phyloP scores from a whole-genome alignment of 1,140 invertebrate genomes.

The Drosophila kikkawai region DNA sequence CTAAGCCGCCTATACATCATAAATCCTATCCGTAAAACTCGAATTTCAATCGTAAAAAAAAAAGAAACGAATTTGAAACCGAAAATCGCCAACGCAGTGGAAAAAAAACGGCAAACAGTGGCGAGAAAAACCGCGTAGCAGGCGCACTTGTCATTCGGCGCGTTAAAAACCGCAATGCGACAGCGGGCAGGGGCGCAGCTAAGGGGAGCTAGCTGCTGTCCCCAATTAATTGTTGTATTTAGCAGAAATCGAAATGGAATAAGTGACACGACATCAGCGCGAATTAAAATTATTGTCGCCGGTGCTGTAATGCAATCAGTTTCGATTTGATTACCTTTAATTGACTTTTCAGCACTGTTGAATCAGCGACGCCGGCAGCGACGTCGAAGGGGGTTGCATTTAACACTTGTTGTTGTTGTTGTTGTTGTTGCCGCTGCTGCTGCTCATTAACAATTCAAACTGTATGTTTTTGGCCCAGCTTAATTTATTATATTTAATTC shows the following conservation, averaged over 20 bases:
- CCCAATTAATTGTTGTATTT: slow-evolving; percentile 63
- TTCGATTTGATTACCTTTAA: slow-evolving; percentile 83
- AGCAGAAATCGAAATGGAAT: slow-evolving; percentile 53
- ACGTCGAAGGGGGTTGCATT: slow-evolving; percentile 50
- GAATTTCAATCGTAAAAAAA: slow-evolving; percentile 11
- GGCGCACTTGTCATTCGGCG: slow-evolving; percentile 18
- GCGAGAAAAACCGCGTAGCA: slow-evolving; percentile 39
- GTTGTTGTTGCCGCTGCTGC: background rate
- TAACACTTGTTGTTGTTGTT: slow-evolving; percentile 54
- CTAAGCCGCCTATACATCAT: slow-evolving; percentile 23
- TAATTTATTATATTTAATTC: slow-evolving; percentile 67
- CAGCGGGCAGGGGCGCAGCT: background rate
- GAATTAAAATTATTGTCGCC: slow-evolving; percentile 63
- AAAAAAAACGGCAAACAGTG: slow-evolving; percentile 22
- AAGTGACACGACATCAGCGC: slow-evolving; percentile 54
- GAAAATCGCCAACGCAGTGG: slow-evolving; percentile 2
- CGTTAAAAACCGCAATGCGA: slow-evolving; percentile 39
- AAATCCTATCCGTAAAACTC: slow-evolving; percentile 27
- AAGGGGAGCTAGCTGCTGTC: slow-evolving; percentile 6
- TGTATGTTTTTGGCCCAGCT: slow-evolving; percentile 22
- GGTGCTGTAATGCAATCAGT: slow-evolving; percentile 73
- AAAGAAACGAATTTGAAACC: slow-evolving; percentile 10
- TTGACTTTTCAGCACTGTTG: slow-evolving; percentile 77
- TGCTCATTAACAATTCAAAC: slow-evolving; percentile 78
- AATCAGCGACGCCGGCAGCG: slow-evolving; percentile 56